Conservation (phyloP, 1,140 invertebrate genomes). For the Bombus huntii region DNA sequence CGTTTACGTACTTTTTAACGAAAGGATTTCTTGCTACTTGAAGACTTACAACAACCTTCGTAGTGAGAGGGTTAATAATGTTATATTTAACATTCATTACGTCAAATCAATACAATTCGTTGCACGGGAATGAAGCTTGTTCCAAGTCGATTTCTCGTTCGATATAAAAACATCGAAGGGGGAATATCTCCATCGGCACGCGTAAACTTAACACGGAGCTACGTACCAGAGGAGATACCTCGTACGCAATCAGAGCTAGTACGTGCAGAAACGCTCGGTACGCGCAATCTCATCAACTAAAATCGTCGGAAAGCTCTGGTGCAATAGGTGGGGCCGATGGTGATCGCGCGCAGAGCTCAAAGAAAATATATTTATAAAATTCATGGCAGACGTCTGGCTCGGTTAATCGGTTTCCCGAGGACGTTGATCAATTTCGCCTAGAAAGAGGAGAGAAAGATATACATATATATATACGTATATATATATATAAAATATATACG, state of each 20-base stretch:
- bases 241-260: neutral
- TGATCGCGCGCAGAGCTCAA: conserved; percentile 27
- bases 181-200: neutral
- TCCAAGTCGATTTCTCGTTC: neutral
- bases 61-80: no score
- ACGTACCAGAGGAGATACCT: neutral
- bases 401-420: conserved; percentile 69
- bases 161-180: neutral
- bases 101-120: neutral
- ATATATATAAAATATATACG: neutral
- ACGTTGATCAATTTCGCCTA: conserved; percentile 68
- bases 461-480: neutral
- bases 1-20: no score
- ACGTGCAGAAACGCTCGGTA: neutral
- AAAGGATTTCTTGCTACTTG: no score
- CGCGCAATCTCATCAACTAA: conserved; percentile 31
- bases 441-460: conserved; percentile 49
- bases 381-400: conserved; percentile 59
- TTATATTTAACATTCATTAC: no score
- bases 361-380: conserved; percentile 71
- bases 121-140: neutral
- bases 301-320: conserved; percentile 26
- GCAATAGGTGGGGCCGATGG: conserved; percentile 30
- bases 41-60: no score
- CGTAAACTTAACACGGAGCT: neutral